Base-by-base conservation (phyloP, 2,888 invertebrate species). In the Drosophila cyrtoloma region DNA sequence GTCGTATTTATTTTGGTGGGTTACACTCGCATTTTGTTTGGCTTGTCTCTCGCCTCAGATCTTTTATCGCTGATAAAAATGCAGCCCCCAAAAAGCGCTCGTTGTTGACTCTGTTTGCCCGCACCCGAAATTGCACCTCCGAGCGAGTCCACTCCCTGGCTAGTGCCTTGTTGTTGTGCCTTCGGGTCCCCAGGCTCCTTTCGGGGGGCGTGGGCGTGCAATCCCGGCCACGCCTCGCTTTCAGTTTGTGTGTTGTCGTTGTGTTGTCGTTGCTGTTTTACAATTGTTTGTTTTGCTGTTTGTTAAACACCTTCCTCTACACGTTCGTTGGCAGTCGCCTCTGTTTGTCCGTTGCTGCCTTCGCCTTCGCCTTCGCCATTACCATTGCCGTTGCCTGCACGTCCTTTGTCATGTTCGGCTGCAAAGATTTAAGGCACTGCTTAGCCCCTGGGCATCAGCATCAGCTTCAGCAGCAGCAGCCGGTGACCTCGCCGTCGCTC, bases 271-370 rank as follows among this genome's bases (percentile, higher is more conserved):
- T 85, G 75, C 77, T 85, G 80, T 86, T 86, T 86, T 82, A 88
- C 89, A 88, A 89, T 88, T 91, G 91, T 90, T 90, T 92, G 92
- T 92, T 92, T 91, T 91, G 92, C 91, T 91, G 92, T 92, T 92
- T 92, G 92, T 92, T 90, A 92, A 92, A 92, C 92, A 92, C 92
- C 91, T 91, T 92, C 89, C 84, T 78, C 89, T 92, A 90, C 92
- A 91, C 89, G 87, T 85, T 81, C 78, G 77, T 66, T 71, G 74
- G 66, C 77, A 82, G 78, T 83, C 88, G 81, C 83, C 85, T 87
- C 85, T 79, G 88, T 86, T 82, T 77, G 28, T 56, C 42, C 64
- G 33, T 57, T 10, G 47, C 28, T 44, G 33, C 60, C 56, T 56
- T 14, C 14, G 37, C 44, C 52, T 4, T 9, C 19, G 69, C 30